Evolutionary conservation across 2,113 vertebrate species (phyloP).

Genomic region (Embiotoca jacksoni): DNA sequence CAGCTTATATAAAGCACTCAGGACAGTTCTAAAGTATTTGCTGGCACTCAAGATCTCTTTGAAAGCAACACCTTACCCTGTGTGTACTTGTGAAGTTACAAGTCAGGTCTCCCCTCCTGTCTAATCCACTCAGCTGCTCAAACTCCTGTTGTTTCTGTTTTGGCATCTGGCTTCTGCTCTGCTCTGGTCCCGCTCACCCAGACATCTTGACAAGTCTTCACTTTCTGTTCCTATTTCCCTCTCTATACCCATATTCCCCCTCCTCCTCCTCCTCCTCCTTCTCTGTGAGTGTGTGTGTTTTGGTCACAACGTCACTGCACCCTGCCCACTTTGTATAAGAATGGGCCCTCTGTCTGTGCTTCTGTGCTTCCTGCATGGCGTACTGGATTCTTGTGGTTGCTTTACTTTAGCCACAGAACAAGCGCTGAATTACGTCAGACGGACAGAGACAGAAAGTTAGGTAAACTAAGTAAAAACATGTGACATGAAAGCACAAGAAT

Average conservation of each 20-base stretch:
- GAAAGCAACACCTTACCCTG: slow-evolving; percentile 70
- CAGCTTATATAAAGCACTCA: slow-evolving; percentile 42
- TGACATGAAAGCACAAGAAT: slow-evolving; percentile 11
- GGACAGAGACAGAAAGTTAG: slow-evolving; percentile 14
- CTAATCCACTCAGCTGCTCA: slow-evolving; percentile 62
- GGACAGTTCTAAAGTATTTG: slow-evolving; percentile 31
- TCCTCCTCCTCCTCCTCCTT: slow-evolving; percentile 37
- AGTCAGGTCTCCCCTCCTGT: slow-evolving; percentile 58
- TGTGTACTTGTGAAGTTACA: slow-evolving; percentile 54
- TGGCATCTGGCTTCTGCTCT: slow-evolving; percentile 55
- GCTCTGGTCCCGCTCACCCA: slow-evolving; percentile 63
- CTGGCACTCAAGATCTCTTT: slow-evolving; percentile 39
- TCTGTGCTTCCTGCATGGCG: slow-evolving; percentile 61
- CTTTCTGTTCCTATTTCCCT: slow-evolving; percentile 82
- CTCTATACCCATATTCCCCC: slow-evolving; percentile 21
- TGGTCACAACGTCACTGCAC: slow-evolving; percentile 70
- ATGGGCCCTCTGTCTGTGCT: slow-evolving; percentile 81
- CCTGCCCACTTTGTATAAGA: slow-evolving; percentile 80
- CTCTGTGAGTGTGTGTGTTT: slow-evolving; percentile 61
- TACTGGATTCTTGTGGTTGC: slow-evolving; percentile 72
- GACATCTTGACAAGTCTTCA: slow-evolving; percentile 77
- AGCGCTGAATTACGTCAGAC: slow-evolving; percentile 62
- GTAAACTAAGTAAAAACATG: slow-evolving; percentile 19
- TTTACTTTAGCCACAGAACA: slow-evolving; percentile 64
- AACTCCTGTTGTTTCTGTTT: slow-evolving; percentile 57